Conservation (phyloP, 2,888 invertebrate species). For the Chydorus sphaericus region DNA sequence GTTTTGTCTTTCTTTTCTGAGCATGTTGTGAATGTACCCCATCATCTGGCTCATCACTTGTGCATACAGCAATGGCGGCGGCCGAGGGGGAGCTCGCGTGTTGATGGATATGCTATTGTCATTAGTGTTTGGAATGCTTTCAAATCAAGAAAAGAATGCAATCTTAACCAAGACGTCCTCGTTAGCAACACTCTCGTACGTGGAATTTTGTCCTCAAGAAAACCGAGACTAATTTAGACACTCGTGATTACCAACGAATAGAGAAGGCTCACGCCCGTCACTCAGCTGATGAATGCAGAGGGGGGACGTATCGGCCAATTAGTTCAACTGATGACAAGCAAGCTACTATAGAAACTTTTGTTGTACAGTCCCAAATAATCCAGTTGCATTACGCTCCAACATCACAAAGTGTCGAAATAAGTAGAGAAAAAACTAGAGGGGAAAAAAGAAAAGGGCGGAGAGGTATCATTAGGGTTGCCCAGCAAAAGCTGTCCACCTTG, state of each 20-base stretch:
- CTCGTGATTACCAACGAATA: no score
- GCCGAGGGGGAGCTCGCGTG: not conserved
- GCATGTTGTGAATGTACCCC: no score
- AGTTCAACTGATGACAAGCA: not conserved
- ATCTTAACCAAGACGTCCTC: not conserved
- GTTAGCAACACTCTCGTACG: no score
- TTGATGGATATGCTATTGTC: not conserved
- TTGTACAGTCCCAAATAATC: not conserved
- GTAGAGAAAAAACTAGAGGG: not conserved
- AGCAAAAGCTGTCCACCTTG: slow-evolving; percentile 4
- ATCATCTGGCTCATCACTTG: slow-evolving; percentile 3
- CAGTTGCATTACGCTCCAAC: not conserved
- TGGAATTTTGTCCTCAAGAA: no score
- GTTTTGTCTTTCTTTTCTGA: no score
- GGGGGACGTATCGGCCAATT: slow-evolving; percentile 1
- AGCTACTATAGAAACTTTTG: no score
- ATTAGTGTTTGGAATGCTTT: slow-evolving; percentile 1
- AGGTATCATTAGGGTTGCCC: slow-evolving; percentile 1
- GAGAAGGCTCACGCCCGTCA: no score
- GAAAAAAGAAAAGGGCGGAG: not conserved
- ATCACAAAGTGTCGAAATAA: not conserved
- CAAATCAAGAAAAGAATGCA: not conserved
- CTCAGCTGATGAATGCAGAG: not conserved
- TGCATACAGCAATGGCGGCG: not conserved
- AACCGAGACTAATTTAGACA: no score